phyloP scores from a whole-genome alignment of 2,888 invertebrate species.

The Linyphia triangularis region DNA sequence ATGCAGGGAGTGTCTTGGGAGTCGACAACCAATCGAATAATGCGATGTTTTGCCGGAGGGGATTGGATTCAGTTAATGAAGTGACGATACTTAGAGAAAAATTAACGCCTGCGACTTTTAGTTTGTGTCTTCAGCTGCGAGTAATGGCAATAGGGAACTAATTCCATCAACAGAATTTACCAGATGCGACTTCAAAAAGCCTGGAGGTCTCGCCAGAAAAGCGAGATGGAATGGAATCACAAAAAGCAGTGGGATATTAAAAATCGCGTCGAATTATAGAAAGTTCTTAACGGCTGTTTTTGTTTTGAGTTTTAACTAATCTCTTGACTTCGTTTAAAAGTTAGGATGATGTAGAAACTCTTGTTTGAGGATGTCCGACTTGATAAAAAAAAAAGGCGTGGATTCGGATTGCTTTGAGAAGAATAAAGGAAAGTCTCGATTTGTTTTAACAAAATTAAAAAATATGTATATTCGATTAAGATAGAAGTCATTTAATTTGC shows the following conservation, averaged over 20 bases:
- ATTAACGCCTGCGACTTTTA: slow-evolving; percentile 69
- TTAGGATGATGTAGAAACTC: slow-evolving; percentile 4
- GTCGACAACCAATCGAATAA: slow-evolving; percentile 61
- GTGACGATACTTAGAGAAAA: slow-evolving; percentile 71
- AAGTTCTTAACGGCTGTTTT: slow-evolving; percentile 35
- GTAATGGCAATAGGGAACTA: slow-evolving; percentile 71
- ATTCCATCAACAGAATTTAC: slow-evolving; percentile 65
- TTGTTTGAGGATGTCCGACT: not conserved
- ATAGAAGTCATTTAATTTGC: not conserved
- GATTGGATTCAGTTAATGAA: slow-evolving; percentile 73
- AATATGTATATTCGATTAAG: not conserved
- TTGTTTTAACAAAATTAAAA: not conserved
- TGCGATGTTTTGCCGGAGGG: slow-evolving; percentile 65
- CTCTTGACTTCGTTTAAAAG: slow-evolving; percentile 42
- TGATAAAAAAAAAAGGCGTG: slow-evolving; percentile 6
- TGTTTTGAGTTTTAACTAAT: slow-evolving; percentile 39
- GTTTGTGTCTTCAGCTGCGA: slow-evolving; percentile 40
- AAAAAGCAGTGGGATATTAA: slow-evolving; percentile 24
- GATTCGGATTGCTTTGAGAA: not conserved
- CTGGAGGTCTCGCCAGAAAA: slow-evolving; percentile 42
- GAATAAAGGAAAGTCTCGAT: not conserved
- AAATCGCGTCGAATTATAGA: slow-evolving; percentile 30
- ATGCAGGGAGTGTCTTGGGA: slow-evolving; percentile 37
- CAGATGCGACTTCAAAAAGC: slow-evolving; percentile 59
- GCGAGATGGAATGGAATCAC: not conserved